phyloP scores from a whole-genome alignment of 2,113 vertebrate genomes.

The Mugil cephalus region DNA sequence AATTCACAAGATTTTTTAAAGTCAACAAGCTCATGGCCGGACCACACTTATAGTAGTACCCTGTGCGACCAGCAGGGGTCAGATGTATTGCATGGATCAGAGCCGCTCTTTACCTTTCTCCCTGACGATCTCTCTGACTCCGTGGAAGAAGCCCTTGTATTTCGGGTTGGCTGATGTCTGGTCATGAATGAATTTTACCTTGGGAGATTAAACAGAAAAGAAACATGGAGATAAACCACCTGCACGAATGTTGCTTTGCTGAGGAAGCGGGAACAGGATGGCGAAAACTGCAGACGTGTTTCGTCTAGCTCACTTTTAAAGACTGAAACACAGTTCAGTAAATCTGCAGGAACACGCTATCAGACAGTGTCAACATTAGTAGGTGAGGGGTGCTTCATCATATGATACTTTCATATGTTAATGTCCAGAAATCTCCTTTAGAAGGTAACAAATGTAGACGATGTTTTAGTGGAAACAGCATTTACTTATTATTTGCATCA shows the following conservation, averaged over 20 bases:
- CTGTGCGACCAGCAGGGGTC: conserved; percentile 53
- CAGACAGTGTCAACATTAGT: neutral
- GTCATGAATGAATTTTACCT: conserved; percentile 98
- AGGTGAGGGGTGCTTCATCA: no score
- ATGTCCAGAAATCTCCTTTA: no score
- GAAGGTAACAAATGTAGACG: no score
- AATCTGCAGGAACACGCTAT: neutral
- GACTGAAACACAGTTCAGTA: neutral
- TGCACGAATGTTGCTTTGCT: neutral
- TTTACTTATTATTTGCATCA: no score
- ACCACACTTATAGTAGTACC: neutral
- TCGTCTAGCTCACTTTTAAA: neutral
- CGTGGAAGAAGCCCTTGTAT: conserved; percentile 94
- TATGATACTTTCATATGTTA: no score
- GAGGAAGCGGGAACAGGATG: neutral
- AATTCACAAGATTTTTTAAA: neutral
- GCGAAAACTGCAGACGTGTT: neutral
- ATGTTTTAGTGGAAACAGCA: no score
- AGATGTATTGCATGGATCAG: conserved; percentile 1
- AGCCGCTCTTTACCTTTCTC: conserved; percentile 84
- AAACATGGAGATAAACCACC: conserved; percentile 1
- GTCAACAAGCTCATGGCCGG: neutral
- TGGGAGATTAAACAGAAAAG: conserved; percentile 47
- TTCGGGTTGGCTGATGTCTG: conserved; percentile 93
- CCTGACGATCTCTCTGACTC: conserved; percentile 91